A percentile compares a stretch with the other conserved stretches of the same genome.
Conservation (phyloP, 1,140 invertebrate species). For the Aradophagus sp. region DNA sequence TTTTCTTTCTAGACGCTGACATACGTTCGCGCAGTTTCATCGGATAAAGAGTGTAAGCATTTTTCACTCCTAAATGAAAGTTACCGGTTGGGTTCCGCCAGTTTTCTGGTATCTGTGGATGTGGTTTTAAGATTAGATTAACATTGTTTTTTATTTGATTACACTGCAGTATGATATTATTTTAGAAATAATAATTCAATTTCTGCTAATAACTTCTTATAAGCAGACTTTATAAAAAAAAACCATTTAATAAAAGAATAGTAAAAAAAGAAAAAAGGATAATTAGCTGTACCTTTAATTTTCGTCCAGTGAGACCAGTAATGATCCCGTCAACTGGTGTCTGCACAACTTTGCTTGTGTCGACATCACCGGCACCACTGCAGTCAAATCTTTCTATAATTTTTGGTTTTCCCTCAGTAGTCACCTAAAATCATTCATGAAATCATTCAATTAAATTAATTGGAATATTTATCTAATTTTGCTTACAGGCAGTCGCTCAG, state of each 20-base stretch:
- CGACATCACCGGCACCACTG: constrained; percentile 95
- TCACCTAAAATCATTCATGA: constrained; percentile 81
- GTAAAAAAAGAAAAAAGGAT: too few species aligned
- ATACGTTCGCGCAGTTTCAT: constrained; percentile 87
- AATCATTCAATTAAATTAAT: too few species aligned
- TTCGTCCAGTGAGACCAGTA: constrained; percentile 89
- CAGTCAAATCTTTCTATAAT: constrained; percentile 96
- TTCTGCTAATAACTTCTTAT: too few species aligned
- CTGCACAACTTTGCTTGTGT: constrained; percentile 88
- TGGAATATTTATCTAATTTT: too few species aligned
- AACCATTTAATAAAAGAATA: too few species aligned
- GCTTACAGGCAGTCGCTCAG: too few species aligned
- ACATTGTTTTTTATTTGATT: not conserved
- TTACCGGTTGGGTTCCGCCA: constrained; percentile 90
- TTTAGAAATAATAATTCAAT: too few species aligned
- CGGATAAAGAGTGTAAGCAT: constrained; percentile 91
- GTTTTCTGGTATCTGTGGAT: constrained; percentile 82
- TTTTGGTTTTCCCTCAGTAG: constrained; percentile 91
- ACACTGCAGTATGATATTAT: not conserved
- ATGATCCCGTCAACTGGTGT: constrained; percentile 83
- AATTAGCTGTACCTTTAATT: constrained; percentile 90
- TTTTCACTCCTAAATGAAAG: constrained; percentile 91
- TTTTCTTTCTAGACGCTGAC: constrained; percentile 87
- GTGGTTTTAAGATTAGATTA: constrained; percentile 25
- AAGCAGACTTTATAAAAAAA: too few species aligned